Evolutionary conservation across 2,888 invertebrate genomes (phyloP).

Genomic region (Cynaeus angustus): DNA sequence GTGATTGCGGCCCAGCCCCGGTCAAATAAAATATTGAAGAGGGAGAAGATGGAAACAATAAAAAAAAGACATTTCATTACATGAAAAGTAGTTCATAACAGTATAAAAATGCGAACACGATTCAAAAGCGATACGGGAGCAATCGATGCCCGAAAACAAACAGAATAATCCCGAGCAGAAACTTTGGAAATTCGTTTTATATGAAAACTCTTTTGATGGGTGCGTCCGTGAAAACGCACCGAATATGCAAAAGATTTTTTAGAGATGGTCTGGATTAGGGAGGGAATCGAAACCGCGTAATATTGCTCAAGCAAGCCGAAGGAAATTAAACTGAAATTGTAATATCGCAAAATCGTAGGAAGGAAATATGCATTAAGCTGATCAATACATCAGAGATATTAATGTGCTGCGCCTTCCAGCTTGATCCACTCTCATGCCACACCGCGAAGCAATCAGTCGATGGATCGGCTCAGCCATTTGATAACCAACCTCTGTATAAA

Average conservation of each 20-base stretch:
- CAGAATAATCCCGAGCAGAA: conserved; percentile 46
- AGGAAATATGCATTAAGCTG: conserved; percentile 66
- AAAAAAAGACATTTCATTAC: conserved; percentile 40
- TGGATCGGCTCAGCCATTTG: conserved; percentile 46
- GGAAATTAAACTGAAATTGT: conserved; percentile 64
- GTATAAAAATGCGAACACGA: conserved; percentile 40
- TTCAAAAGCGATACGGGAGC: conserved; percentile 41
- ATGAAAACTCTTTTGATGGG: conserved; percentile 43
- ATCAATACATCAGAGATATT: conserved; percentile 67
- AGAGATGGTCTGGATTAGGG: conserved; percentile 27
- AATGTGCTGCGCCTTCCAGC: conserved; percentile 61
- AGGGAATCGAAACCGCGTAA: conserved; percentile 48
- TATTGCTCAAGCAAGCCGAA: conserved; percentile 59
- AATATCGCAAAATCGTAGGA: conserved; percentile 63
- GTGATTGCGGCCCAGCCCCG: conserved; percentile 38
- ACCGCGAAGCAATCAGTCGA: conserved; percentile 49
- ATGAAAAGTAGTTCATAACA: conserved; percentile 35
- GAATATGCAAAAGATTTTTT: conserved; percentile 44
- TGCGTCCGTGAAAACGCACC: conserved; percentile 39
- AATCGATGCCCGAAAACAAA: conserved; percentile 42
- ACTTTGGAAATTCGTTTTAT: conserved; percentile 45
- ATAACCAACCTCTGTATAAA: conserved; percentile 27
- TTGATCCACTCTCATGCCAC: conserved; percentile 50
- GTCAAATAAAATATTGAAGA: conserved; percentile 35
- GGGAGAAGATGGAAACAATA: background rate